phyloP scores from a whole-genome alignment of 1,140 invertebrate genomes.

The Magallana ariakensis region DNA sequence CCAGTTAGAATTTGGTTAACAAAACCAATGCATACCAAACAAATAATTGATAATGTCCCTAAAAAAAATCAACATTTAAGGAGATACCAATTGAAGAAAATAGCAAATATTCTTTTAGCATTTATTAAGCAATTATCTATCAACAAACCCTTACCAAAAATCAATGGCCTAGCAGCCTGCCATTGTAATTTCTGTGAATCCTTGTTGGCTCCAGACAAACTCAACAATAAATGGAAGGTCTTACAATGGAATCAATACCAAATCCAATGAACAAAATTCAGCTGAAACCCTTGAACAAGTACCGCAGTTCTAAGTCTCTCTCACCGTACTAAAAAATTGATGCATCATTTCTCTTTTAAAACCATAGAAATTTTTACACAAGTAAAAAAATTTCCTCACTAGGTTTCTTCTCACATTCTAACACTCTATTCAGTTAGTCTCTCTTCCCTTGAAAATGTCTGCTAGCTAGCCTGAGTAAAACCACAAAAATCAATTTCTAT shows the following conservation, averaged over 20 bases:
- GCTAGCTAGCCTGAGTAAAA: conserved; percentile 20
- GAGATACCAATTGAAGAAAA: too few relatives aligned
- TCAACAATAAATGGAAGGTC: neutral
- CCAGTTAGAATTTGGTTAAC: too few relatives aligned
- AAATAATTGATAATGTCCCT: too few relatives aligned
- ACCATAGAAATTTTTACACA: neutral
- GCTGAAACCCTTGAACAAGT: neutral
- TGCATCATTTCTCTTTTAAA: neutral
- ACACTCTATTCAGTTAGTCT: neutral
- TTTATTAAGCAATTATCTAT: neutral
- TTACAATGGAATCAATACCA: neutral
- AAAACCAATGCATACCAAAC: too few relatives aligned
- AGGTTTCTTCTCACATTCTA: neutral
- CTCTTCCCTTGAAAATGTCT: neutral
- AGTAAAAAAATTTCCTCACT: neutral
- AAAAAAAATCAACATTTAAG: too few relatives aligned
- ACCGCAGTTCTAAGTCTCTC: neutral
- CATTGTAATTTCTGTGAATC: neutral
- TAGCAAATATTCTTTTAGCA: neutral
- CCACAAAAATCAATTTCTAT: conserved; percentile 24
- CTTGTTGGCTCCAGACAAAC: conserved; percentile 7
- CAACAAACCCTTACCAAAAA: neutral
- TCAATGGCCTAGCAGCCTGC: neutral
- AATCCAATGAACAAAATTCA: conserved; percentile 1
- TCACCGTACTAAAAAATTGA: neutral